phyloP scores from a whole-genome alignment of 1,140 invertebrate species.

The Drosophila seguyi region DNA sequence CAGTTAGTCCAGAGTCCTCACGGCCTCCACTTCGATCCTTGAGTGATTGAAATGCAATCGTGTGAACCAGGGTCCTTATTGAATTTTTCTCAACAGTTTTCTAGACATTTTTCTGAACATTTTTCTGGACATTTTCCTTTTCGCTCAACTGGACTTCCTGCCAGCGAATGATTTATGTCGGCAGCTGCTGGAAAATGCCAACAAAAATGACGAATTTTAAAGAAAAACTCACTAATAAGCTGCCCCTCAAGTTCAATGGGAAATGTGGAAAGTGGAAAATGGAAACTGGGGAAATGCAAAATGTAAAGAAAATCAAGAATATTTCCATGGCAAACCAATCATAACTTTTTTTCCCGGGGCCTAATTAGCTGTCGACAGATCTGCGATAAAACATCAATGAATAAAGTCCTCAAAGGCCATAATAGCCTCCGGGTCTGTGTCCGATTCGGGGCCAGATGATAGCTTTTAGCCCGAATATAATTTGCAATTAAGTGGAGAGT shows the following conservation, averaged over 20 bases:
- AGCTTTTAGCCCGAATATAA: constrained; percentile 36
- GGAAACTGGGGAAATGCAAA: background rate
- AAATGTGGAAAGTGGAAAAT: background rate
- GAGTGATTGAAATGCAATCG: constrained; percentile 50
- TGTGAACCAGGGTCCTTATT: constrained; percentile 36
- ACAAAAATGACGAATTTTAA: constrained; percentile 4
- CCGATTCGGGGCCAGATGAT: constrained; percentile 22
- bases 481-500: constrained; percentile 11
- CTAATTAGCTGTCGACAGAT: constrained; percentile 42
- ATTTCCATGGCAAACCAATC: constrained; percentile 19
- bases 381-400: constrained; percentile 31
- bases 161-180: constrained; percentile 24
- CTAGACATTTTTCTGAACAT: background rate
- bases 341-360: constrained; percentile 20
- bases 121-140: background rate
- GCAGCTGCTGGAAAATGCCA: constrained; percentile 1
- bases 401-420: constrained; percentile 26
- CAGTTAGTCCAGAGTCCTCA: constrained; percentile 59
- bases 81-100: constrained; percentile 9
- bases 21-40: constrained; percentile 4
- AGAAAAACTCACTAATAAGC: background rate
- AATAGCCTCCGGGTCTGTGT: constrained; percentile 14
- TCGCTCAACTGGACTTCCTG: constrained; percentile 15
- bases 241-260: background rate
- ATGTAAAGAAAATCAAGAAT: background rate